phyloP scores from a whole-genome alignment of 1,140 invertebrate species.

The Macrosteles quadrilineatus region DNA sequence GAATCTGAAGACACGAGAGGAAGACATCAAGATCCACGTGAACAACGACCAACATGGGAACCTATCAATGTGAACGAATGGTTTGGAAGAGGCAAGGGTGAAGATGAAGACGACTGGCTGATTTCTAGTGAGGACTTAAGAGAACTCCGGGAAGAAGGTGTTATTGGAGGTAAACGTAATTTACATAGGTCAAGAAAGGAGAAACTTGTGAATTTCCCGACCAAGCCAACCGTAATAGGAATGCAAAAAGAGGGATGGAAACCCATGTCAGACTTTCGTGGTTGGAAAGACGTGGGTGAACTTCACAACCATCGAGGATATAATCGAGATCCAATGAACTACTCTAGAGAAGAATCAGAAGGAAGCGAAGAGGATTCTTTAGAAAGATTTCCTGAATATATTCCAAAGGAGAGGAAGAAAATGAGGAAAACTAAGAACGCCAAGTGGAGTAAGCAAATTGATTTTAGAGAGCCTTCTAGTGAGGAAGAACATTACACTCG shows the following conservation, averaged over 20 bases:
- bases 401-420: background rate
- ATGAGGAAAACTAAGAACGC: too few species aligned
- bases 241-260: background rate
- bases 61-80: too few species aligned
- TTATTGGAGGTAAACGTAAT: too few species aligned
- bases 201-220: too few species aligned
- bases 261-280: background rate
- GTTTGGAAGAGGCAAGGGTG: too few species aligned
- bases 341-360: too few species aligned
- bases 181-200: too few species aligned
- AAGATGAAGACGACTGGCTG: background rate
- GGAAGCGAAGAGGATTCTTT: background rate
- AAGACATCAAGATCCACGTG: background rate
- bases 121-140: slow-evolving; percentile 2
- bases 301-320: too few species aligned
- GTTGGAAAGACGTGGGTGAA: slow-evolving; percentile 5
- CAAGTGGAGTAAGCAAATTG: slow-evolving; percentile 17
- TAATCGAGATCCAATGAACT: too few species aligned
- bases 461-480: background rate
- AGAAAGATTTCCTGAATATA: slow-evolving; percentile 1
- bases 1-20: background rate
- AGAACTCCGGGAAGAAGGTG: background rate
- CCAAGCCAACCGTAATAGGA: too few species aligned
- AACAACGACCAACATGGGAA: background rate
- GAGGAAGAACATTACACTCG: background rate